Percentiles rank a stretch among this genome's conserved stretches.
These are phyloP conservation scores for Macrochelys suwanniensis DNA, from an alignment of 2,797 vertebrate genomes.

Conservation along the genomic window DNA sequence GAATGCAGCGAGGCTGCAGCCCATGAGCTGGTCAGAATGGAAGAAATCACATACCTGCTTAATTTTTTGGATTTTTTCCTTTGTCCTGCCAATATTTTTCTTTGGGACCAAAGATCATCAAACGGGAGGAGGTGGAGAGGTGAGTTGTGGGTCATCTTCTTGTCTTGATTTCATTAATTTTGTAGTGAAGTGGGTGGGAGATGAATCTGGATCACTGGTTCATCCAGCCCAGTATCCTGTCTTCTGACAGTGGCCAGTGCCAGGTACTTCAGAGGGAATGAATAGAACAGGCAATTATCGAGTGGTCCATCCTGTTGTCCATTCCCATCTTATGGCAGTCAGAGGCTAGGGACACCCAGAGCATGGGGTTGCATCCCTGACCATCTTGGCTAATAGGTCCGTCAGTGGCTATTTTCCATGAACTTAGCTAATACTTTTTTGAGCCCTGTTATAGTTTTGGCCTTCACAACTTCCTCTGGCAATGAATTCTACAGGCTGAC, in stretches of 20 bases:
- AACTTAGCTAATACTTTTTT: neutral
- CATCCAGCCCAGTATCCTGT: neutral
- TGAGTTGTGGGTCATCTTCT: neutral
- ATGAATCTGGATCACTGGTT: neutral
- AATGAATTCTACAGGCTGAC: too few species aligned
- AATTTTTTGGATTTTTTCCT: neutral
- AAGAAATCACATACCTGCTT: neutral
- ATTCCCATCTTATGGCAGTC: neutral
- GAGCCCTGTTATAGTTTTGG: neutral
- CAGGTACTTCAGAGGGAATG: neutral
- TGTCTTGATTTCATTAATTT: neutral
- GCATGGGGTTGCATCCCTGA: neutral
- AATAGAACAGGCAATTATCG: neutral
- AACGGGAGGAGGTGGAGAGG: neutral
- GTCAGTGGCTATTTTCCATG: neutral
- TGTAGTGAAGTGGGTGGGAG: neutral
- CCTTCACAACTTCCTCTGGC: neutral
- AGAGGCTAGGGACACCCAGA: neutral
- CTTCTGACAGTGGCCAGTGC: neutral
- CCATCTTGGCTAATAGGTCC: neutral
- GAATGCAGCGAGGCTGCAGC: too few species aligned
- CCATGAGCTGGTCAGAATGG: neutral
- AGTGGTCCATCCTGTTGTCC: neutral
- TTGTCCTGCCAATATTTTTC: neutral
- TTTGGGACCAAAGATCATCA: neutral